phyloP scores from a whole-genome alignment of 1,140 invertebrate species.

The Panagrolaimus sp. region DNA sequence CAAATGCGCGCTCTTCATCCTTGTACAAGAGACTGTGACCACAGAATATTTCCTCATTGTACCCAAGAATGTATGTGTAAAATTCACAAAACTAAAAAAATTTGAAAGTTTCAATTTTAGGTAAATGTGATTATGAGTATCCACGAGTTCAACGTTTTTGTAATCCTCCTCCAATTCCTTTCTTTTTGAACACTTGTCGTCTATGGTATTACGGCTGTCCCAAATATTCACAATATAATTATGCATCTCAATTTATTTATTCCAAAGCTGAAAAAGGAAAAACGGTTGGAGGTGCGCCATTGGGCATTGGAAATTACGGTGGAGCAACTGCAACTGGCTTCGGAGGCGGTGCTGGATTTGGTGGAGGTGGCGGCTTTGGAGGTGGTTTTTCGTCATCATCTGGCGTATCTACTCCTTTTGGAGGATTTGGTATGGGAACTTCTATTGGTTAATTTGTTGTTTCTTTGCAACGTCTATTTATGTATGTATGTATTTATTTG shows the following conservation, averaged over 20 bases:
- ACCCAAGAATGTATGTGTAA: slow-evolving; percentile 33
- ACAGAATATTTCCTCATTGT: slow-evolving; percentile 21
- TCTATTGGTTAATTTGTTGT: no score
- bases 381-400: background rate
- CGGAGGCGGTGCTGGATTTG: background rate
- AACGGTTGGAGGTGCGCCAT: slow-evolving; percentile 26
- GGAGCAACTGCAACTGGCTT: no score
- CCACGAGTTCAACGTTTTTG: slow-evolving; percentile 42
- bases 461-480: no score
- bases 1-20: slow-evolving; percentile 13
- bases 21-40: slow-evolving; percentile 36
- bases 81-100: no score
- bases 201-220: slow-evolving; percentile 46
- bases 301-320: no score
- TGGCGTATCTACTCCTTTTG: no score
- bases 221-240: slow-evolving; percentile 43
- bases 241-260: slow-evolving; percentile 44
- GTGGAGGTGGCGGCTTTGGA: background rate
- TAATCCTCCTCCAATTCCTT: slow-evolving; percentile 44
- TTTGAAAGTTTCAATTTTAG: no score
- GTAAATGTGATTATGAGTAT: slow-evolving; percentile 46
- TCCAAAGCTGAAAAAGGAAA: slow-evolving; percentile 49
- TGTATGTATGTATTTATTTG: no score
- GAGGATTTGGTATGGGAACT: no score
- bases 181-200: slow-evolving; percentile 45